phyloP scores from a whole-genome alignment of 2,888 invertebrate species.

The Dioctria rufipes region DNA sequence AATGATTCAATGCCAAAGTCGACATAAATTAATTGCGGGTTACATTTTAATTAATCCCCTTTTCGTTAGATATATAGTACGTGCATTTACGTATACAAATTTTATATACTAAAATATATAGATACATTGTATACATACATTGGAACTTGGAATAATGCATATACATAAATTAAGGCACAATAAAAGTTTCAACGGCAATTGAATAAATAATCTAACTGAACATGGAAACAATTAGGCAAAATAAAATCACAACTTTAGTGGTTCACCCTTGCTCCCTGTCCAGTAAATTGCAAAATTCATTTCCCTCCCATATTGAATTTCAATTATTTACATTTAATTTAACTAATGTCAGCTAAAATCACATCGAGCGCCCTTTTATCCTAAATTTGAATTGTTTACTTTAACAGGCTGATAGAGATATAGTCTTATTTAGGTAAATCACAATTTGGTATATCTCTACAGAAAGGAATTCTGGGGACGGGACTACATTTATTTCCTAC shows the following conservation, averaged over 20 bases:
- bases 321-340: slow-evolving; percentile 38
- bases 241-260: slow-evolving; percentile 20
- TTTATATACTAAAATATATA: too few relatives aligned
- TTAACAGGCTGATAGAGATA: too few relatives aligned
- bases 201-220: background rate
- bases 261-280: background rate
- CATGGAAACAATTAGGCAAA: slow-evolving; percentile 6
- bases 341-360: slow-evolving; percentile 13
- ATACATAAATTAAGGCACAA: too few relatives aligned
- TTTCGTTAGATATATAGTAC: too few relatives aligned
- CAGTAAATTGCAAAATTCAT: background rate
- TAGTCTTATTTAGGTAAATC: too few relatives aligned
- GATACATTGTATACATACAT: too few relatives aligned
- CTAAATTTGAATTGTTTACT: background rate
- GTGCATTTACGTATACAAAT: too few relatives aligned
- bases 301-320: slow-evolving; percentile 29
- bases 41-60: too few relatives aligned
- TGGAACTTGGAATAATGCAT: too few relatives aligned
- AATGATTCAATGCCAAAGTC: slow-evolving; percentile 28
- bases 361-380: background rate
- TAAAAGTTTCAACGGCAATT: too few relatives aligned
- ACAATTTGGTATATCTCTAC: too few relatives aligned
- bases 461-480: background rate
- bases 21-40: slow-evolving; percentile 31
- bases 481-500: slow-evolving; percentile 11